phyloP scores from a whole-genome alignment of 2,113 vertebrate species.

The Nycticorax nycticorax region DNA sequence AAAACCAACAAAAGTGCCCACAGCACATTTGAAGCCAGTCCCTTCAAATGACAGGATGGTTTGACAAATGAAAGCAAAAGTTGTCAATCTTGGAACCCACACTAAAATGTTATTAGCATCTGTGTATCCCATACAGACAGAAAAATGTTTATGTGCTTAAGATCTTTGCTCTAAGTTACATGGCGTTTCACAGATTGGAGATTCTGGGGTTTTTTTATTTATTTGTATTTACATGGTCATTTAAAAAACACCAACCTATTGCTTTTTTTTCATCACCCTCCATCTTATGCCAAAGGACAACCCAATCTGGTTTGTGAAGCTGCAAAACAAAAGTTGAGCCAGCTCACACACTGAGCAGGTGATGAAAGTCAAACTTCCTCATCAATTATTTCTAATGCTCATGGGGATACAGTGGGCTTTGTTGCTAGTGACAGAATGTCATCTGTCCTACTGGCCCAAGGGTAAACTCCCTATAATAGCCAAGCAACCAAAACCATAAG shows the following conservation, averaged over 20 bases:
- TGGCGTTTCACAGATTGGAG: not conserved
- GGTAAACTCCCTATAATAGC: not conserved
- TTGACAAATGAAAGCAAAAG: not conserved
- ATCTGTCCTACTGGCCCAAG: not conserved
- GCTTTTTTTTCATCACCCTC: not conserved
- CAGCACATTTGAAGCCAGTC: not conserved
- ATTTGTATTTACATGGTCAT: not conserved
- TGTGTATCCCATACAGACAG: rapidly evolving
- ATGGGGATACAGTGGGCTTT: not conserved
- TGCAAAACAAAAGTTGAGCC: not conserved
- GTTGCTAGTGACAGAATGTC: not conserved
- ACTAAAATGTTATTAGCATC: not conserved
- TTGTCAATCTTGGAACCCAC: not conserved
- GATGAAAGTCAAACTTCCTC: constrained; percentile 28
- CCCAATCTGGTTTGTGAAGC: not conserved
- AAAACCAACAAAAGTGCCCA: not conserved
- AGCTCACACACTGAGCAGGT: constrained; percentile 8
- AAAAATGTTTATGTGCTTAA: not conserved
- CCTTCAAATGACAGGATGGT: not conserved
- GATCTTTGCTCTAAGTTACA: not conserved
- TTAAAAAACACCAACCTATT: rapidly evolving
- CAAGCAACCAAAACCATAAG: not conserved
- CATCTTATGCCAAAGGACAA: not conserved
- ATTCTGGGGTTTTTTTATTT: not conserved
- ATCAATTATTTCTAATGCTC: constrained; percentile 35